Conservation (phyloP, 2,113 vertebrate species). For the Saimiri boliviensis region DNA sequence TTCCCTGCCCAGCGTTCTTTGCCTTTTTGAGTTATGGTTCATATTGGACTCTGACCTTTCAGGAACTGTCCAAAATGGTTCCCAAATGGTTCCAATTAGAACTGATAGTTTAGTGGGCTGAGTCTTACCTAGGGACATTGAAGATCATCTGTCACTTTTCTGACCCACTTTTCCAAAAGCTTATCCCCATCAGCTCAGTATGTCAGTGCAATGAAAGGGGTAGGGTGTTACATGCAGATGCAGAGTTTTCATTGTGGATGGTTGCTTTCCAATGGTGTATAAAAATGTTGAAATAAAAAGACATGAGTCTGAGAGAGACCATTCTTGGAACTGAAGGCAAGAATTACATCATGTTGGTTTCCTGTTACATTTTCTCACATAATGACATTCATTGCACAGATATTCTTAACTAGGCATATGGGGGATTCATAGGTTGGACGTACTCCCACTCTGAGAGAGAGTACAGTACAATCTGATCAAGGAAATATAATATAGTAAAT, state of each 20-base stretch:
- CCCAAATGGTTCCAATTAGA: neutral
- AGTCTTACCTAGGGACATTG: neutral
- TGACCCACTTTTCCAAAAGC: neutral
- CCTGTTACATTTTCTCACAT: neutral
- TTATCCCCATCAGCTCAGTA: neutral
- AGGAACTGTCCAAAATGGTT: neutral
- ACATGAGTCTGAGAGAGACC: neutral
- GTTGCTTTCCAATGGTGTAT: neutral
- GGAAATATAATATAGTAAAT: neutral
- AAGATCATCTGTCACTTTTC: neutral
- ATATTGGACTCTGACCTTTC: neutral
- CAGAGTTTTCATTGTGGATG: neutral
- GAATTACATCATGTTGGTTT: neutral
- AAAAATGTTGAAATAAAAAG: neutral
- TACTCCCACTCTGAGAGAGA: neutral
- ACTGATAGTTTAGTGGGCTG: neutral
- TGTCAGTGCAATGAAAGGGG: neutral
- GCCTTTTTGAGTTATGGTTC: neutral
- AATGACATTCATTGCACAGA: neutral
- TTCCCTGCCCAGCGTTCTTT: neutral
- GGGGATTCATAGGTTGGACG: neutral
- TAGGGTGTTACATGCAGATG: neutral
- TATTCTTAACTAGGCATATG: neutral
- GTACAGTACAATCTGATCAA: neutral
- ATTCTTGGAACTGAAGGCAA: neutral